A percentile compares a stretch with the other conserved stretches of the same genome.
phyloP scores from a whole-genome alignment of 2,888 invertebrate genomes.

The Hoplodrina ambigua region DNA sequence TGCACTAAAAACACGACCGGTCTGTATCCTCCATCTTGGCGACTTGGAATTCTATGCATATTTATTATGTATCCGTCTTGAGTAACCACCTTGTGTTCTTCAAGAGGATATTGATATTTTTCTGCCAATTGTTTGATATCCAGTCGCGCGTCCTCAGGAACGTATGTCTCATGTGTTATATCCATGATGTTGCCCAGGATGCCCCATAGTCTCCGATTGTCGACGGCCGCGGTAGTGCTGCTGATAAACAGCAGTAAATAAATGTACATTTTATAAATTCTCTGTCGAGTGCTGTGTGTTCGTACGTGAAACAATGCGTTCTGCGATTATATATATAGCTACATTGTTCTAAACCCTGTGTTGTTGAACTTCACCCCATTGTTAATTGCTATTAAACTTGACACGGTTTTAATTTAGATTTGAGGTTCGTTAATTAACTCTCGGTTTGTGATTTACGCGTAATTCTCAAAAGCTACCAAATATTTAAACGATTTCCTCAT shows the following conservation, averaged over 20 bases:
- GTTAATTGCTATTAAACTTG: constrained; percentile 56
- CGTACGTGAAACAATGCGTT: constrained; percentile 39
- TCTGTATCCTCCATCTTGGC: constrained; percentile 57
- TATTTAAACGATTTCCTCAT: background rate
- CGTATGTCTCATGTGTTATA: constrained; percentile 15
- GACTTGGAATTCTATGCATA: constrained; percentile 75
- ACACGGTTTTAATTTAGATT: constrained; percentile 50
- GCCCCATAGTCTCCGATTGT: constrained; percentile 47
- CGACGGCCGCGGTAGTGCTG: constrained; percentile 37
- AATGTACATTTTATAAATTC: constrained; percentile 51
- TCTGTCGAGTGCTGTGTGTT: constrained; percentile 23
- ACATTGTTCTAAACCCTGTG: constrained; percentile 38
- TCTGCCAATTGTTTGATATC: constrained; percentile 71
- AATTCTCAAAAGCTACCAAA: background rate
- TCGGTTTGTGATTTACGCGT: background rate
- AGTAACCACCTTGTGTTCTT: constrained; percentile 76
- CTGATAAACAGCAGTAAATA: constrained; percentile 42
- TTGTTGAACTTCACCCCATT: constrained; percentile 55
- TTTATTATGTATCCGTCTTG: constrained; percentile 79
- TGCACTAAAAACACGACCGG: constrained; percentile 93
- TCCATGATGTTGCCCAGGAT: constrained; percentile 43
- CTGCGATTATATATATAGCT: constrained; percentile 38
- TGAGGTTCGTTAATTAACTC: constrained; percentile 31
- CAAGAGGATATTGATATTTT: constrained; percentile 75
- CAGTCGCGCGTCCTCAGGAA: constrained; percentile 72